A percentile compares a stretch with the other conserved stretches of the same genome.
These are phyloP conservation scores for Erythrolamprus reginae DNA, from an alignment of 2,113 vertebrate species.

Conservation along the genomic window DNA sequence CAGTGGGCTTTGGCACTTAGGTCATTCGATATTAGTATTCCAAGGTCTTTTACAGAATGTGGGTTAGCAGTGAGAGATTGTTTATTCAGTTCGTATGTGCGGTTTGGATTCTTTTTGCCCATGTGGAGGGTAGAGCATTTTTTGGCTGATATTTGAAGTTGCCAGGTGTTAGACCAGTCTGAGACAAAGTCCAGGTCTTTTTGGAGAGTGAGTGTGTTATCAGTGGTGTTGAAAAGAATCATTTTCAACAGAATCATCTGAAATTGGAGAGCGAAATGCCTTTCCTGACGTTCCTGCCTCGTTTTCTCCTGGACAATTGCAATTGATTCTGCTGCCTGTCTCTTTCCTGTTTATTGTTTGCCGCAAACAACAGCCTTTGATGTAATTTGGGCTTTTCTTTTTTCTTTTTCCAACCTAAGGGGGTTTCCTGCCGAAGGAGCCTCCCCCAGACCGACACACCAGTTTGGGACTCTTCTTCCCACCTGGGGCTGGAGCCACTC, in stretches of 20 bases:
- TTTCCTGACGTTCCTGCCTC: conserved; percentile 23
- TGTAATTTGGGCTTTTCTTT: conserved; percentile 29
- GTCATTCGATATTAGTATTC: too few species aligned
- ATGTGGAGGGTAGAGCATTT: too few species aligned
- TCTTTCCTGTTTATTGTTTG: conserved; percentile 60
- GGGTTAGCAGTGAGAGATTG: too few species aligned
- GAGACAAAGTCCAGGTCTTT: too few species aligned
- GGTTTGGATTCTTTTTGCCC: too few species aligned
- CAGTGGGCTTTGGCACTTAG: too few species aligned
- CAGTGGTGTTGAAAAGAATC: too few species aligned
- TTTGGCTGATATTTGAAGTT: too few species aligned
- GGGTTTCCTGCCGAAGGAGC: not conserved
- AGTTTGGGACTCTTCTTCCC: not conserved
- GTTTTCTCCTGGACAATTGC: conserved; percentile 25
- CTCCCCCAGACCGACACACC: not conserved
- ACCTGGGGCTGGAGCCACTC: not conserved
- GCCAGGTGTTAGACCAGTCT: too few species aligned
- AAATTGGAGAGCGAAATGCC: conserved; percentile 1
- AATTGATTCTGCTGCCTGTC: conserved; percentile 43
- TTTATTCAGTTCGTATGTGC: too few species aligned
- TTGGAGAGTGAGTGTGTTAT: too few species aligned
- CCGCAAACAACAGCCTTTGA: conserved; percentile 56
- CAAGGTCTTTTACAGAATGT: too few species aligned
- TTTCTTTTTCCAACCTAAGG: not conserved
- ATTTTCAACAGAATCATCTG: not conserved